These are phyloP conservation scores for Drepanosiphum platanoidis DNA, from an alignment of 2,888 invertebrate species.

Conservation along the genomic window DNA sequence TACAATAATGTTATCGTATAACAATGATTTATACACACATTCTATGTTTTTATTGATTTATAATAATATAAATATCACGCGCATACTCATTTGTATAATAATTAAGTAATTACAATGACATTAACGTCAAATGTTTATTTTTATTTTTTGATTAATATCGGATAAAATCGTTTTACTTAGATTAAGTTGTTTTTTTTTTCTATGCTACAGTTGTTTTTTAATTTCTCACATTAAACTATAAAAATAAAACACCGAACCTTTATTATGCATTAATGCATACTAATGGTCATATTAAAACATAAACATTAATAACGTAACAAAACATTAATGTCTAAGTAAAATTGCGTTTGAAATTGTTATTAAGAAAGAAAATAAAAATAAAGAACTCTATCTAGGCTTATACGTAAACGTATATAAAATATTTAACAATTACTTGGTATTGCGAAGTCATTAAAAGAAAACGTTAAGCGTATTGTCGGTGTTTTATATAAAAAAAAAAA, in stretches of 20 bases:
- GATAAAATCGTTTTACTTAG: not conserved
- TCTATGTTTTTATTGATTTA: no score
- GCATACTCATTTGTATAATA: not conserved
- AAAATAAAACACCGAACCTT: not conserved
- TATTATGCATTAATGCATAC: not conserved
- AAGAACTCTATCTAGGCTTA: not conserved
- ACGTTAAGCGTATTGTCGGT: not conserved
- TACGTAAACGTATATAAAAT: slow-evolving; percentile 1
- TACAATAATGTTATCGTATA: no score
- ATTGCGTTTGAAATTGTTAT: not conserved
- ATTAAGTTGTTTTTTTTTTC: no score
- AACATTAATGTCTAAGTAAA: not conserved
- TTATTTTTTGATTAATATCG: not conserved
- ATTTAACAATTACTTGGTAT: slow-evolving; percentile 2
- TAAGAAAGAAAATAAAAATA: not conserved
- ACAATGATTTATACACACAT: no score
- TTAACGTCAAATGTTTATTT: not conserved
- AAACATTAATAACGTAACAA: not conserved
- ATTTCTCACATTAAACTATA: not conserved
- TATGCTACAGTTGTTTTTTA: not conserved
- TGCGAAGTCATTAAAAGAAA: slow-evolving; percentile 27
- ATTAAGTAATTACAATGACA: not conserved
- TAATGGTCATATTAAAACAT: not conserved
- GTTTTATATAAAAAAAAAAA: slow-evolving; percentile 25
- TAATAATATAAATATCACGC: no score